These are phyloP conservation scores for Notocelia uddmanniana DNA, from an alignment of 2,888 invertebrate genomes.

Conservation along the genomic window DNA sequence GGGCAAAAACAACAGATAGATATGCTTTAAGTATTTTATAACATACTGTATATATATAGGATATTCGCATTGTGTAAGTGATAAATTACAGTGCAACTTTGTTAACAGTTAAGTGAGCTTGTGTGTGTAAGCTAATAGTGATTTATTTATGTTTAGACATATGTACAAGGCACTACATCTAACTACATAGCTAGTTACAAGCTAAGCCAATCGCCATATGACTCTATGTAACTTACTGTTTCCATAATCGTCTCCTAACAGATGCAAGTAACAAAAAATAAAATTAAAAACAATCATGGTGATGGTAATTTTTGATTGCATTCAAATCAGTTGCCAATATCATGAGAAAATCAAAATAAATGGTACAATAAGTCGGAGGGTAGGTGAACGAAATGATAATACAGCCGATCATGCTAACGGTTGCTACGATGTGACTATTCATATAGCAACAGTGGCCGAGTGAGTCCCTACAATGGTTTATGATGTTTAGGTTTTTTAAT, in stretches of 20 bases:
- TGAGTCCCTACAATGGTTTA: conserved; percentile 5
- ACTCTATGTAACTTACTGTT: conserved; percentile 83
- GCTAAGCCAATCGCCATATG: conserved; percentile 82
- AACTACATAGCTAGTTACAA: conserved; percentile 70
- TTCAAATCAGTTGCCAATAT: conserved; percentile 64
- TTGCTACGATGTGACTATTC: conserved; percentile 38
- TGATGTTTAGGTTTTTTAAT: not conserved
- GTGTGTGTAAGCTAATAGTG: conserved; percentile 54
- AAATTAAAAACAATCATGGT: conserved; percentile 77
- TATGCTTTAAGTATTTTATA: conserved; percentile 35
- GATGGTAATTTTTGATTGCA: conserved; percentile 67
- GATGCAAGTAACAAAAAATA: conserved; percentile 84
- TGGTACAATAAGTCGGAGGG: conserved; percentile 25
- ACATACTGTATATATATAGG: conserved; percentile 37
- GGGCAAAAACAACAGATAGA: conserved; percentile 40
- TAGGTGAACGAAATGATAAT: conserved; percentile 26
- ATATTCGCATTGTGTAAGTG: conserved; percentile 51
- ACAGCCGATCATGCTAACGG: conserved; percentile 40
- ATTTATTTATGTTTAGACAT: conserved; percentile 48
- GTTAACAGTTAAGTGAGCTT: conserved; percentile 49
- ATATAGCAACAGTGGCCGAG: conserved; percentile 31
- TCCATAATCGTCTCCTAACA: conserved; percentile 86
- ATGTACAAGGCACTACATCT: conserved; percentile 63
- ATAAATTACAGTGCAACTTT: conserved; percentile 52
- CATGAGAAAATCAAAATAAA: conserved; percentile 56